Base-by-base conservation (phyloP, 2,888 invertebrate genomes). In the Acrobeloides nanus region DNA sequence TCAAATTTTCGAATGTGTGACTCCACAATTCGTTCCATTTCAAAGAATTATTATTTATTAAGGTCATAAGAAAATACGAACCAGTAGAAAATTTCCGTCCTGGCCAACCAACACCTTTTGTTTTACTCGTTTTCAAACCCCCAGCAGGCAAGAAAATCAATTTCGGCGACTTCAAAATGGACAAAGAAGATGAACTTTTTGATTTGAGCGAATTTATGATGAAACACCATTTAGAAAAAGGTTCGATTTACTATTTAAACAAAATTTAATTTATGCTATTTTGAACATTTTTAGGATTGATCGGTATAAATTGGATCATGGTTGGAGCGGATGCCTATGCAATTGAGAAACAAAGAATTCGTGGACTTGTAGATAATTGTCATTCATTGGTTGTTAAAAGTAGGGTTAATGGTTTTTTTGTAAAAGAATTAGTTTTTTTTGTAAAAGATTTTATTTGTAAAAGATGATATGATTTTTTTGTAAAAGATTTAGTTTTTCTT, bases 291-390 rank as follows among this genome's bases (percentile, higher is more conserved):
- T 38, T 40, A 67, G 69, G 58, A 48, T 56, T 71, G 12, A 61
- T 71, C 37, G 71, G 71, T 15, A 38, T 71, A 20, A 64, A 63
- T 20, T 48, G 71, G 39, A 51, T 62, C 12, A 53, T 65, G n/a
- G 61, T 68, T 6, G 56, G 51, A 10, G 55, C 55, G 15, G 71
- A 71, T 48, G 61, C 68, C 21, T 71, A 62, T 41, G 61, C 68
- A 29, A 71, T 71, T 29, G 71, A 72, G 42, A 49, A 62, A 33
- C 67, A 69, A 25, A 37, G 68, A 24, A 21, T 68, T 10, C 35
- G 53, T 10, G 66, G 65, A 23, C 52, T 53, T 33, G 60, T 62
- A 15, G 71, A 71, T 48, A 68, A 71, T 38, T 71, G 71, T 49
- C 67, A 72, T 38, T 65, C 68, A 41, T 49, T 71, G 4, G 46